phyloP scores from a whole-genome alignment of 1,140 invertebrate species.

The Leptopilina boulardi region DNA sequence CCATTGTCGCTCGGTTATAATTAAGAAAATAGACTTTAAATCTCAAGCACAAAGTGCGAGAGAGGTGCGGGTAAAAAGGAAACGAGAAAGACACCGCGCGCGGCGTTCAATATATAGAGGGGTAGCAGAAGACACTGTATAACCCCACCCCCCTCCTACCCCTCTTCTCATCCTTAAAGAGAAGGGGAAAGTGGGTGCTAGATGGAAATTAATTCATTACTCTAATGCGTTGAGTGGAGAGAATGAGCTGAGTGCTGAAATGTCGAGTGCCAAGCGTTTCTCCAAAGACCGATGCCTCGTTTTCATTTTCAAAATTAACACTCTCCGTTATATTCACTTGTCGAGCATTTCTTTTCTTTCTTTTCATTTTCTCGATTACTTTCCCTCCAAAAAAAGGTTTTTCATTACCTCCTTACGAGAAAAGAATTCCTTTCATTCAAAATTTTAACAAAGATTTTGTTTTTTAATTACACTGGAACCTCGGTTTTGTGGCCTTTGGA shows the following conservation, averaged over 20 bases:
- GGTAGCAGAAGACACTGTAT: conserved; percentile 45
- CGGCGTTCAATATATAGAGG: conserved; percentile 47
- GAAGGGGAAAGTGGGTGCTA: conserved; percentile 34
- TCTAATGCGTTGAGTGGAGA: conserved; percentile 73
- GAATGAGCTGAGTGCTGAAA: conserved; percentile 66
- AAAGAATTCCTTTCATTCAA: too few relatives aligned
- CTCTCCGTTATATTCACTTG: conserved; percentile 67
- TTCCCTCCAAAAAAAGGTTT: not conserved
- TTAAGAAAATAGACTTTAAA: conserved; percentile 70
- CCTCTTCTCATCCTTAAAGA: conserved; percentile 1
- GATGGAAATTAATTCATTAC: conserved; percentile 77
- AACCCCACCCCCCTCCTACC: too few relatives aligned
- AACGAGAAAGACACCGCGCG: conserved; percentile 45
- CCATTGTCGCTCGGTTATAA: conserved; percentile 68
- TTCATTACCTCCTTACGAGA: too few relatives aligned
- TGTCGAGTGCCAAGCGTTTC: conserved; percentile 69
- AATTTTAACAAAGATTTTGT: too few relatives aligned
- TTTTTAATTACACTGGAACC: too few relatives aligned
- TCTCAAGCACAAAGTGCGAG: conserved; percentile 56
- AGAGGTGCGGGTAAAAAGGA: conserved; percentile 42
- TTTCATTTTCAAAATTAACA: conserved; percentile 76
- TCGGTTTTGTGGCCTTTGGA: too few relatives aligned
- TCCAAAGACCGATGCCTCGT: conserved; percentile 73
- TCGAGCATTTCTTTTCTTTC: not conserved
- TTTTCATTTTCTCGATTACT: conserved; percentile 14